Conservation (phyloP, 1,140 invertebrate species). For the Anastrepha obliqua region DNA sequence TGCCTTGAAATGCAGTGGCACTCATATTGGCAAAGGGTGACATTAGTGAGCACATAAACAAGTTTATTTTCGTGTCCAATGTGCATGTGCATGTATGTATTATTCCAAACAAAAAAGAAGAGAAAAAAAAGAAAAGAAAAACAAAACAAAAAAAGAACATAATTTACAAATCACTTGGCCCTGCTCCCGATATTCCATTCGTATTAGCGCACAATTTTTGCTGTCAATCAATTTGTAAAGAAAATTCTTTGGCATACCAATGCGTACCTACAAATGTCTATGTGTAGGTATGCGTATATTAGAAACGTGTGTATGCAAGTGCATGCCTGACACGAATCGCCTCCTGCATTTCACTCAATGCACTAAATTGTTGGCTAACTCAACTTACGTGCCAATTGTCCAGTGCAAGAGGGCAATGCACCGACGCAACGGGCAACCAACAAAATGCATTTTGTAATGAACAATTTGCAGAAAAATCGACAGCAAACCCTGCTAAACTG, state of each 20-base stretch:
- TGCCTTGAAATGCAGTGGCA: not conserved
- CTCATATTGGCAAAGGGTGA: not conserved
- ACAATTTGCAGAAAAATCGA: conserved; percentile 14
- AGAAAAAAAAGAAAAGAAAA: too few species aligned
- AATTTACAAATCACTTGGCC: not conserved
- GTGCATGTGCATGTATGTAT: too few species aligned
- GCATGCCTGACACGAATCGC: not conserved
- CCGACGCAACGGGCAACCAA: not conserved
- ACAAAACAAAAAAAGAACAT: too few species aligned
- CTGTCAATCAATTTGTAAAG: conserved; percentile 34
- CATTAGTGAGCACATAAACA: not conserved
- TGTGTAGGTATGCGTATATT: too few species aligned
- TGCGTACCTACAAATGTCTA: not conserved
- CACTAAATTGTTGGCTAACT: not conserved
- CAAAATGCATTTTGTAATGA: not conserved
- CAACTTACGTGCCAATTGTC: not conserved
- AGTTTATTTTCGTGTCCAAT: not conserved
- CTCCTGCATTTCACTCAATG: not conserved
- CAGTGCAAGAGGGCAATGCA: not conserved
- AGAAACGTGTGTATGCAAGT: too few species aligned
- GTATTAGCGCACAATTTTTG: not conserved
- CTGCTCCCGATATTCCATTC: not conserved
- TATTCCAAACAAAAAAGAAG: too few species aligned
- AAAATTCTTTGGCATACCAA: not conserved
- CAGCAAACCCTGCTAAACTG: not conserved